Base-by-base conservation (phyloP, 1,140 invertebrate species). In the Littorina saxatilis region DNA sequence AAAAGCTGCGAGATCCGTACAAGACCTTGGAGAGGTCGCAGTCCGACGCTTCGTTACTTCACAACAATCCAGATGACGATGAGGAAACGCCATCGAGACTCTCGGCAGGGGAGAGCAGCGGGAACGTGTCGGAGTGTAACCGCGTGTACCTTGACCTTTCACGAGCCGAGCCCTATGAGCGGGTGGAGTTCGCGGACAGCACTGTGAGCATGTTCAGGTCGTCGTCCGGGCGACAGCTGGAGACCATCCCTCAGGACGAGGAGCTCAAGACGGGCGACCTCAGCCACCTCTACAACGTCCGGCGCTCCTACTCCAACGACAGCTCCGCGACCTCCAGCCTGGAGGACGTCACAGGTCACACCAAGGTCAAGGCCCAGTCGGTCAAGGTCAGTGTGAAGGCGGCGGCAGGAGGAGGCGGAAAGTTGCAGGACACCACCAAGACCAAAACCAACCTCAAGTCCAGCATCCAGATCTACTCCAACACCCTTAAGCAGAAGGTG, bases 131-230 rank as follows among this genome's bases (percentile, higher is more conserved):
- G 7, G 88, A 89, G 78, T 89, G 87, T 83, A 85, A 86, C 40
- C 85, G 87, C 32, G 88, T 89, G 2, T 89, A 89, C 63, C 80
- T 87, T 4, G 88, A 89, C 79, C 72, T 89, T 32, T 89, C 88
- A 0, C 83, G 83, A 15, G 86, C 86, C 40, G 88, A 88, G 58
- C 83, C 85, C 50, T 85, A 70, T 80, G 87, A 86, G 76, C 82
- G 72, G 58, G 84, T 85, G 47, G 81, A 85, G 47, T 82, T 83
- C 37, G 76, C 63, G 1, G 81, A 83, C 29, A 83, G 74, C 63
- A 40, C 55, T 2, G 76, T 73, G 1, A 74, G 81, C 55, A 85
- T 85, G 84, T 81, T 83, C 58, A 43, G 82, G 37, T 79, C 82
- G 27, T 83, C 80, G 2, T 85, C 83, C 39, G 81, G 83, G 20